phyloP scores from a whole-genome alignment of 2,888 invertebrate genomes.

The Temnothorax unifasciatus region DNA sequence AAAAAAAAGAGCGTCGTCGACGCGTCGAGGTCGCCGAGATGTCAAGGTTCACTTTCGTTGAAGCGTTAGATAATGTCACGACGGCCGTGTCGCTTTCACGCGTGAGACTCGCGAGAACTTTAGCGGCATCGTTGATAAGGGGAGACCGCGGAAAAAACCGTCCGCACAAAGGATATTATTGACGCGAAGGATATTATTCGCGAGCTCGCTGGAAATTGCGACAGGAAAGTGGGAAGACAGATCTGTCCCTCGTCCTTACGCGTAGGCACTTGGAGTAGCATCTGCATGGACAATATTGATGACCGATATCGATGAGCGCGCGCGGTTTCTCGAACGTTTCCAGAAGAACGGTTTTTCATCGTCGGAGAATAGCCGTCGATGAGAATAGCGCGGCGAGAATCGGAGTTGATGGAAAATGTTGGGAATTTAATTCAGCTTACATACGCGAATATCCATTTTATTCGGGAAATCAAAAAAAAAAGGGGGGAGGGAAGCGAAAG shows the following conservation, averaged over 20 bases:
- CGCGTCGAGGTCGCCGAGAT: slow-evolving; percentile 28
- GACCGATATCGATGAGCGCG: slow-evolving; percentile 39
- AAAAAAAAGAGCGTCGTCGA: background rate
- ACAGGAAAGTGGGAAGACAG: background rate
- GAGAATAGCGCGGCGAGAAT: slow-evolving; percentile 7
- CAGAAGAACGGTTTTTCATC: slow-evolving; percentile 17
- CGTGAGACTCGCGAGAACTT: background rate
- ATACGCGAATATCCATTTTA: slow-evolving; percentile 17
- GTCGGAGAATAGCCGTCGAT: slow-evolving; percentile 9
- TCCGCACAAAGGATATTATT: slow-evolving; percentile 68
- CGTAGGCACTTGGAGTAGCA: slow-evolving; percentile 14
- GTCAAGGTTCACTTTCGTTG: slow-evolving; percentile 56
- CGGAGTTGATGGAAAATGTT: slow-evolving; percentile 25
- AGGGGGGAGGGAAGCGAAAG: background rate
- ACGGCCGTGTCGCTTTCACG: slow-evolving; percentile 41
- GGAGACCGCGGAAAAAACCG: slow-evolving; percentile 62
- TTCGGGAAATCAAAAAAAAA: background rate
- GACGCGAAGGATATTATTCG: slow-evolving; percentile 57
- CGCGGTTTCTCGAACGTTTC: slow-evolving; percentile 22
- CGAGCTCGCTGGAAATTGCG: slow-evolving; percentile 49
- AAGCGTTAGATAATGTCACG: slow-evolving; percentile 45
- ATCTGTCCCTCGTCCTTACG: background rate
- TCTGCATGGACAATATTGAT: slow-evolving; percentile 33
- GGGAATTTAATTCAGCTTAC: slow-evolving; percentile 26
- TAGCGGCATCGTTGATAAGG: slow-evolving; percentile 35